Base-by-base conservation (phyloP, 2,888 invertebrate genomes). In the Limnephilus lunatus region DNA sequence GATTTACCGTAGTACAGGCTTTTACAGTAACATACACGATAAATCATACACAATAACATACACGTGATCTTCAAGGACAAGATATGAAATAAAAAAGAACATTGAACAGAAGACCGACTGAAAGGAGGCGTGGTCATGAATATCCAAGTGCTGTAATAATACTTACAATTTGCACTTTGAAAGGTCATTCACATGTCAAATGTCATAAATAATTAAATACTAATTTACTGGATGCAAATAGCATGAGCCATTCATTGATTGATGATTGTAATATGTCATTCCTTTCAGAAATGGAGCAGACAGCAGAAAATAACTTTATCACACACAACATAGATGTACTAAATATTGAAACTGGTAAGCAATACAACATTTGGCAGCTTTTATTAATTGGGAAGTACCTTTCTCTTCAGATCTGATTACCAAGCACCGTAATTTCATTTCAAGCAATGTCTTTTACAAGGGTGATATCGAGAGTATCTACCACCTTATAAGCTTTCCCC, bases 231-330 rank as follows among this genome's bases (percentile, higher is more conserved):
- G 3, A 68, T 68, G 68, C 68, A 68, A 68, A 68, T 68, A 19
- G 25, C 53, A 19, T 15, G 53, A 68, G 53, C 25, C n/a, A 9
- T n/a, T 68, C 68, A 9, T 68, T 68, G 68, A 68, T 68, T 68
- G 25, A 48, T 68, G 25, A 48, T 48, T 48, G 14, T 48, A 14
- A 48, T n/a, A 48, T 14, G 11, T 25, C 32, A 25, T 83, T 35
- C n/a, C 19, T 89, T 89, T 81, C 80, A 89, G 88, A 89, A 25
- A 80, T 81, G 35, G 88, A 89, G 39, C 88, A 68, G n/a, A 35
- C 44, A 12, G 39, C 81, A 19, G 88, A 89, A 80, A 80, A 35
- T 39, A 89, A 80, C 1, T 89, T 80, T 80, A 35, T 89, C 14
- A 87, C 87, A 48, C 87, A 87, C 12, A 48, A 48, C 30, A 48